These are phyloP conservation scores for Hirtodrosophila duncani DNA, from an alignment of 2,888 invertebrate genomes.

Conservation along the genomic window DNA sequence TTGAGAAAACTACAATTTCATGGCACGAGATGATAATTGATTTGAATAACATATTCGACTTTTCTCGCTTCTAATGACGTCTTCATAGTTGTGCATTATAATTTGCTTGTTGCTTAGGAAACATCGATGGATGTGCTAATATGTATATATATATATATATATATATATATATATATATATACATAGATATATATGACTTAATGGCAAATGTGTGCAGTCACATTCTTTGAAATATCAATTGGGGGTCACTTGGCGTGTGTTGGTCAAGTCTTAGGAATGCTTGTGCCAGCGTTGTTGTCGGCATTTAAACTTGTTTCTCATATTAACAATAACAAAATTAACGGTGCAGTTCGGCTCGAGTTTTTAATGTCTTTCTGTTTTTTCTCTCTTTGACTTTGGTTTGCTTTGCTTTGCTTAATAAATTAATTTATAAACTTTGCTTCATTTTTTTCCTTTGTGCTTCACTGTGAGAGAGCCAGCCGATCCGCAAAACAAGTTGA, in stretches of 20 bases:
- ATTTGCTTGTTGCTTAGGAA: neutral
- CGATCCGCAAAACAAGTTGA: constrained; percentile 49
- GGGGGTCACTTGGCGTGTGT: constrained; percentile 45
- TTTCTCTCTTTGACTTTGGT: neutral
- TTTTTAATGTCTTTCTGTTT: too few species aligned
- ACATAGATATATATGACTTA: constrained; percentile 1
- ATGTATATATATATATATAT: constrained; percentile 6
- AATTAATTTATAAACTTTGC: constrained; percentile 53
- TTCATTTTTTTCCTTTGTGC: constrained; percentile 28
- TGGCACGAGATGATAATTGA: too few species aligned
- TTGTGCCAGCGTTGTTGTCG: constrained; percentile 33
- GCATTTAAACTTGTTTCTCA: constrained; percentile 45
- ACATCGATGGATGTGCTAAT: constrained; percentile 33
- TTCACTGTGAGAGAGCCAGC: constrained; percentile 7
- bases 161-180: too few species aligned
- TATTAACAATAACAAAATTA: constrained; percentile 17
- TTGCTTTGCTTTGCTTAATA: constrained; percentile 28
- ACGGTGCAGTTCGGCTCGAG: constrained; percentile 20
- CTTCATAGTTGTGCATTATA: constrained; percentile 1
- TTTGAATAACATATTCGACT: too few species aligned
- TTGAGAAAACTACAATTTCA: too few species aligned
- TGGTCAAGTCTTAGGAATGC: constrained; percentile 44
- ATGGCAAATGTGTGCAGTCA: constrained; percentile 9
- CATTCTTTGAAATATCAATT: constrained; percentile 44
- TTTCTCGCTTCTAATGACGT: too few species aligned